Evolutionary conservation across 2,113 vertebrate species (phyloP).

Genomic region (Brienomyrus brachyistius): DNA sequence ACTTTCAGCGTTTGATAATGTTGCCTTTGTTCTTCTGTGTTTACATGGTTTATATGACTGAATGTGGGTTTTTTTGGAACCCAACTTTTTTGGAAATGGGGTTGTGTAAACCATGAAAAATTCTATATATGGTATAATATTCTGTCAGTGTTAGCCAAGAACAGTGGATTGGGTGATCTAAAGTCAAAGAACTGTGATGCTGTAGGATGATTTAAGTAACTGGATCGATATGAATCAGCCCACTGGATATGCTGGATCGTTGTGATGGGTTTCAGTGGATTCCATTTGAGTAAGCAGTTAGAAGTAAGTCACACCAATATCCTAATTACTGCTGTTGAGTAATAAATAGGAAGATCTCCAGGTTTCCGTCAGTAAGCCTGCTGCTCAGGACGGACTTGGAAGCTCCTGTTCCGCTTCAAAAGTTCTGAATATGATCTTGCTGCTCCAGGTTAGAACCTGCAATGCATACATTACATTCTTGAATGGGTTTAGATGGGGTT

Average conservation of each 20-base stretch:
- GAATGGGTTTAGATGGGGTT: neutral
- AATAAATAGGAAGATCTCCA: neutral
- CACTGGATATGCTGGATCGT: neutral
- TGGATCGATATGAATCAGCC: neutral
- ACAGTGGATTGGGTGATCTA: neutral
- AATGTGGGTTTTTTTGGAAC: too few species aligned
- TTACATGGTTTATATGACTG: too few species aligned
- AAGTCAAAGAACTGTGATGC: neutral
- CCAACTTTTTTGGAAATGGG: too few species aligned
- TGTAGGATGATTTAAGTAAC: neutral
- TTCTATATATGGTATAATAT: neutral
- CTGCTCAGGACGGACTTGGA: neutral
- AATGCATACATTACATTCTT: neutral
- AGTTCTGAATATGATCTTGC: neutral
- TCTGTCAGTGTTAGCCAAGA: neutral
- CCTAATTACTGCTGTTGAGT: neutral
- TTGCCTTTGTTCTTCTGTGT: too few species aligned
- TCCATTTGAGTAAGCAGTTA: neutral
- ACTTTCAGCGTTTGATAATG: too few species aligned
- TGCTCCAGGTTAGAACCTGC: neutral
- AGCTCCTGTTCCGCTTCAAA: neutral
- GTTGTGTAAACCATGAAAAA: too few species aligned
- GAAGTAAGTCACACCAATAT: neutral
- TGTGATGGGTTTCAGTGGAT: neutral
- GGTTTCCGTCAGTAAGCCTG: neutral